Evolutionary conservation across 2,888 invertebrate genomes (phyloP), one percentile per base, ranked within the genome.

Genomic region (Acanthosepion pharaonis): DNA sequence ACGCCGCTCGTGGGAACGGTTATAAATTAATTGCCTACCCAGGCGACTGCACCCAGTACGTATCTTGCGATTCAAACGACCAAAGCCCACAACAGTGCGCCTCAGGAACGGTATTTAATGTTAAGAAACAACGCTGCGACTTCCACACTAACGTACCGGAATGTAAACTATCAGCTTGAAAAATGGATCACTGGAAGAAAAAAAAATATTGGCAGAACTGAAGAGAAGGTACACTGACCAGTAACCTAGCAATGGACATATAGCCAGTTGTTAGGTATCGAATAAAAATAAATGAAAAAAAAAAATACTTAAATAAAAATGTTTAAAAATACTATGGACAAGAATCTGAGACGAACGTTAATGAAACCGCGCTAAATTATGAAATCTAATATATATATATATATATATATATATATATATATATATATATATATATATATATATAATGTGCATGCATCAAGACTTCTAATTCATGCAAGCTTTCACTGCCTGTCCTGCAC

Each of bases 71-170:
- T 23, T 94, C 94, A 42, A 94, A 94, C 59, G 64, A 94, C 33
- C 92, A 59, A 51, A 64, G 20, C n/a, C n/a, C 91, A 11, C 91
- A 59, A 51, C 93, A 78, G 53, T 94, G 94, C 28, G 91, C 94
- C 9, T 55, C 91, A 15, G 93, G 93, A 33, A 93, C 94, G 1
- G 64, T 91, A 18, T 94, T 94, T 94, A 94, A 92, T 49, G 33
- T n/a, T 51, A 94, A 94, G 48, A 92, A 51, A 49, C 91, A 92
- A 49, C 28, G 64, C 2, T 94, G 94, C 78, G 94, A 94, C 51
- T 92, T 94, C 93, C 55, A 64, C 3, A 48, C 55, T 33, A 94
- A 94, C 42, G 94, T 94, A 23, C 48, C 91, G 15, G 28, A 28
- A 9, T 92, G 92, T 33, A 94, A 93, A 93, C 28, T 49, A 93